Evolutionary conservation across 2,797 vertebrate genomes (phyloP).

Genomic region (Adrianichthys oophorus): DNA sequence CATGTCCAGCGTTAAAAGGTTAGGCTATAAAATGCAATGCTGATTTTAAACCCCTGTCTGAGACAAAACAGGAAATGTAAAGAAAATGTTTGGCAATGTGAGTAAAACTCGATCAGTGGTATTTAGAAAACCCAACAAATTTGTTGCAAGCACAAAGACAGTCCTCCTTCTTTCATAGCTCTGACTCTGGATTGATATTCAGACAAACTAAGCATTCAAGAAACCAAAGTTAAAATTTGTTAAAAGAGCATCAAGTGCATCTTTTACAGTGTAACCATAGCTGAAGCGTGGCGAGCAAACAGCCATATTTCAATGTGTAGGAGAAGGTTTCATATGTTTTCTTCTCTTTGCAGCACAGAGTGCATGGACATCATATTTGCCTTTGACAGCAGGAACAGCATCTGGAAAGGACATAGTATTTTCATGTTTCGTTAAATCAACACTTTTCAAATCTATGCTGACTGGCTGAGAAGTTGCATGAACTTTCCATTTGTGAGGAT

Average conservation of each 20-base stretch:
- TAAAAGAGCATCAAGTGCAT: conserved; percentile 24
- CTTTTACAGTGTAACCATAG: conserved; percentile 30
- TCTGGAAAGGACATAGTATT: conserved; percentile 45
- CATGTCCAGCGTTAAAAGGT: too few species aligned
- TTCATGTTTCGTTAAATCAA: conserved; percentile 41
- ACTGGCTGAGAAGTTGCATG: conserved; percentile 29
- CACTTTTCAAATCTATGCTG: conserved; percentile 36
- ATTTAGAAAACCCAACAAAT: conserved; percentile 58
- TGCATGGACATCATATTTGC: conserved; percentile 40
- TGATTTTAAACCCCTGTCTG: too few species aligned
- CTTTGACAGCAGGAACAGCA: conserved; percentile 31
- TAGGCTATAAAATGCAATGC: too few species aligned
- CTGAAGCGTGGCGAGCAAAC: conserved; percentile 30
- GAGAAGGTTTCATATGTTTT: conserved; percentile 29
- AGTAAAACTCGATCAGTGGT: conserved; percentile 16
- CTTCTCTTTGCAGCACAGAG: conserved; percentile 38
- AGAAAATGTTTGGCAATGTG: too few species aligned
- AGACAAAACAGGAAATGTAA: too few species aligned
- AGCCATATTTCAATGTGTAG: conserved; percentile 35
- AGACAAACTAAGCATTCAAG: conserved; percentile 59
- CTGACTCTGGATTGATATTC: conserved; percentile 56
- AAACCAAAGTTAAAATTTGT: conserved; percentile 53
- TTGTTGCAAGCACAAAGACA: conserved; percentile 63
- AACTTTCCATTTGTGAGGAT: conserved; percentile 31
- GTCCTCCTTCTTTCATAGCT: conserved; percentile 49